These are phyloP conservation scores for Limnephilus auricula DNA, from an alignment of 2,888 invertebrate species.

Conservation along the genomic window DNA sequence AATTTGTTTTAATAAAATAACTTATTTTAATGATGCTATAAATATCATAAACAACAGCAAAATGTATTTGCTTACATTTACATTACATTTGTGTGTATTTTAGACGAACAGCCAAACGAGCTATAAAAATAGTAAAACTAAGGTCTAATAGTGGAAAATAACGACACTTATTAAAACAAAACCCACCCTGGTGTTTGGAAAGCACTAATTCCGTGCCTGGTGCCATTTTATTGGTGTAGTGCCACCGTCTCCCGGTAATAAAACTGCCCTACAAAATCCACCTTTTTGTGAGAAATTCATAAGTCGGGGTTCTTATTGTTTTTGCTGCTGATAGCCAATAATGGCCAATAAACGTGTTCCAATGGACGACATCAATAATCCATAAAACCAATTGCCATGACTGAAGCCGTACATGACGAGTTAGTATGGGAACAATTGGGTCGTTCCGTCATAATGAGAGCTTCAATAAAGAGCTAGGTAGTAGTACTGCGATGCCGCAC, in stretches of 20 bases:
- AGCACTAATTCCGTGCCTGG: conserved; percentile 1
- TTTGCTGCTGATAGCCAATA: conserved; percentile 48
- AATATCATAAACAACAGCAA: no score
- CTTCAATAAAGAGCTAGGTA: conserved; percentile 18
- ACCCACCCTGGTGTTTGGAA: neutral
- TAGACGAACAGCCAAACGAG: neutral
- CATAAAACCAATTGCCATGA: conserved; percentile 57
- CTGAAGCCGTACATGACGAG: conserved; percentile 32
- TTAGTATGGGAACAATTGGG: conserved; percentile 45
- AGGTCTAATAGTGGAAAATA: neutral
- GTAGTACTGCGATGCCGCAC: neutral
- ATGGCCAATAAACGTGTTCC: conserved; percentile 53
- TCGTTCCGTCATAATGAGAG: conserved; percentile 35
- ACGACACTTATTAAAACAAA: neutral
- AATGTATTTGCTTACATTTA: no score
- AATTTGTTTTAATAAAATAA: neutral
- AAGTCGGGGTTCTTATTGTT: conserved; percentile 46
- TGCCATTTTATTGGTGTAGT: conserved; percentile 14
- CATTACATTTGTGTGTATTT: no score
- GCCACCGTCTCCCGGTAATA: conserved; percentile 24
- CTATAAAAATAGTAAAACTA: neutral
- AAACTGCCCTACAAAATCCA: conserved; percentile 38
- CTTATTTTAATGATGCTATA: neutral
- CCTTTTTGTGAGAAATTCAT: conserved; percentile 55
- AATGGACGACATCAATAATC: conserved; percentile 55